Percentiles rank a stretch among this genome's conserved stretches.
Conservation (phyloP, 2,888 invertebrate species). For the Disparrhopalites patrizii region DNA sequence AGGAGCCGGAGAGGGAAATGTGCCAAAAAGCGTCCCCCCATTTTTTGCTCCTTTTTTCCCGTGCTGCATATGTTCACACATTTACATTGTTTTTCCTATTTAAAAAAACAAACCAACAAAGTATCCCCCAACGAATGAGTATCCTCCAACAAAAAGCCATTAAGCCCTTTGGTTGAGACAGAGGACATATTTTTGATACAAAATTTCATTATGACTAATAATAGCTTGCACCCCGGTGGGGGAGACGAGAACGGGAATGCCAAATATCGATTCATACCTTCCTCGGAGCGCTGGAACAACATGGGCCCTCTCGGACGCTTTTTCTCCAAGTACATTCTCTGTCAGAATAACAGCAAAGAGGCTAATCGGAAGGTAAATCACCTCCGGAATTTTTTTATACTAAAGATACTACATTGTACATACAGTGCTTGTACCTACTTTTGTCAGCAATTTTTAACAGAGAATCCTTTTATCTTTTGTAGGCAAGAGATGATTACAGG, state of each 20-base stretch:
- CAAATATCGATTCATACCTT: constrained; percentile 44
- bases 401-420: background rate
- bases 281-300: constrained; percentile 38
- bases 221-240: constrained; percentile 44
- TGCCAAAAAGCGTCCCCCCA: no score
- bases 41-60: no score
- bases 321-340: constrained; percentile 46
- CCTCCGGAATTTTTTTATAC: no score
- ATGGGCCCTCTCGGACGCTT: constrained; percentile 46
- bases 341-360: constrained; percentile 43
- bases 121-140: no score
- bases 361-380: constrained; percentile 39
- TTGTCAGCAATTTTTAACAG: background rate
- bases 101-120: no score
- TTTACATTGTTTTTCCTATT: no score
- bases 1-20: no score
- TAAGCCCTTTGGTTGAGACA: no score
- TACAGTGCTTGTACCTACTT: background rate
- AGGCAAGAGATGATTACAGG: constrained; percentile 44
- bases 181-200: constrained; percentile 8
- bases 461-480: background rate
- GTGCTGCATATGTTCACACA: no score
- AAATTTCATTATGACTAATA: no score
- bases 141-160: no score
- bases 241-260: constrained; percentile 48